Evolutionary conservation across 2,113 vertebrate genomes (phyloP), one percentile per base, ranked within the genome.

Genomic region (Cinclus mexicanus): DNA sequence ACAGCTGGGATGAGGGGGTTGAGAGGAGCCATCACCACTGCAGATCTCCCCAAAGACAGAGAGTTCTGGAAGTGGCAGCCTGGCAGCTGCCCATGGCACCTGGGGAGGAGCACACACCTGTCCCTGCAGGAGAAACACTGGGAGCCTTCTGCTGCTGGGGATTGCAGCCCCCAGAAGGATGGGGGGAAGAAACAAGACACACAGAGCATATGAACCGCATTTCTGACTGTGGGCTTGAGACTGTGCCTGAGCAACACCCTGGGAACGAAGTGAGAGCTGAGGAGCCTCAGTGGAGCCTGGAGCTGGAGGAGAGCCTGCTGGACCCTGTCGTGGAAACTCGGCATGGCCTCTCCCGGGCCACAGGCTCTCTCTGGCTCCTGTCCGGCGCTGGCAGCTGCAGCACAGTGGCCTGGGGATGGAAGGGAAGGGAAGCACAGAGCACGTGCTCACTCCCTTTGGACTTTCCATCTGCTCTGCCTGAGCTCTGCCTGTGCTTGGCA

Each of bases 311-410:
- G 71, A 89, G 90, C 87, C 88, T 57, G 91, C 84, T 76, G 93
- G 81, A 55, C 2, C 41, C 53, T 61, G 3, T 56, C 2, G 3
- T 98, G 97, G 97, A 95, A 98, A 98, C 44, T 98, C 83, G 1
- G 98, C 98, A 44, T 96, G 96, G 75, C 83, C 96, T 50, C 87
- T 92, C 44, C 74, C 37, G 11, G 39, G 22, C 91, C 94, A 0
- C 98, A 95, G 16, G 98, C 96, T 93, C 67, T 97, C 96, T 7
- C 98, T 98, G 93, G 97, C 98, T 98, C 61, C 44, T 89, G 92
- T 65, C 97, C 33, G 8, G 96, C 46, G 6, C 96, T 84, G 5
- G 93, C 91, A 67, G 98, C 69, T 13, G 96, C 87, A 23, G n/a
- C 0, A 0, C 26, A 1, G 26, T 4, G 19, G 6, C 50, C 24